Conservation (phyloP, 2,888 invertebrate genomes). For the Drosophila percnosoma region DNA sequence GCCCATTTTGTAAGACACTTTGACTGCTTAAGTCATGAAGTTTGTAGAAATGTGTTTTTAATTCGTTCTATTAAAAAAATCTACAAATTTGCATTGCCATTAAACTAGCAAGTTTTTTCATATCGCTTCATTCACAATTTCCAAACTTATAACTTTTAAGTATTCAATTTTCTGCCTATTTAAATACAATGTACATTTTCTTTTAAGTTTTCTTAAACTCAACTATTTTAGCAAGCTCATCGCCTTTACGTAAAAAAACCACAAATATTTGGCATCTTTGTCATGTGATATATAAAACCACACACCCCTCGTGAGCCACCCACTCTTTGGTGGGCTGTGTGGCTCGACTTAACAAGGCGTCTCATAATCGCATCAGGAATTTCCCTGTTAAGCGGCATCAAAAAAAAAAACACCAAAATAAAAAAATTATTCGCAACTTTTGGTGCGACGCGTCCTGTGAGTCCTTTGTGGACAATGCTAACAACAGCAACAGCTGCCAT, state of each 20-base stretch:
- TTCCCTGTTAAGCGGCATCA: conserved; percentile 66
- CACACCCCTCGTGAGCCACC: background rate
- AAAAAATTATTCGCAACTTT: conserved; percentile 65
- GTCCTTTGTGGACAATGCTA: conserved; percentile 70
- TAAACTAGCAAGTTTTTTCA: background rate
- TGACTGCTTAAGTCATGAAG: background rate
- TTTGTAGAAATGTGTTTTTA: background rate
- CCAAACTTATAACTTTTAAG: background rate
- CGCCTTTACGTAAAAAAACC: conserved; percentile 43
- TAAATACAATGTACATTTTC: background rate
- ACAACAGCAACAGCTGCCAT: conserved; percentile 54
- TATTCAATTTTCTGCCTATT: background rate
- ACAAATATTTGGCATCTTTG: conserved; percentile 45
- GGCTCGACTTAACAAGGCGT: conserved; percentile 70
- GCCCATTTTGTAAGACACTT: too few species aligned
- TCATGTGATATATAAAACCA: conserved; percentile 37
- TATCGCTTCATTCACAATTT: background rate
- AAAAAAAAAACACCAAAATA: conserved; percentile 15
- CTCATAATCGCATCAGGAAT: conserved; percentile 79
- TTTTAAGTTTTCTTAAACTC: background rate
- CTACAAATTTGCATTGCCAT: background rate
- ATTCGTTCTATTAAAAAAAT: background rate
- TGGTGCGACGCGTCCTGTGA: conserved; percentile 55
- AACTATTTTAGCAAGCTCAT: conserved; percentile 12
- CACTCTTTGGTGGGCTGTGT: conserved; percentile 13